These are phyloP conservation scores for Antheraea yamamai DNA, from an alignment of 2,888 invertebrate species.

Conservation along the genomic window DNA sequence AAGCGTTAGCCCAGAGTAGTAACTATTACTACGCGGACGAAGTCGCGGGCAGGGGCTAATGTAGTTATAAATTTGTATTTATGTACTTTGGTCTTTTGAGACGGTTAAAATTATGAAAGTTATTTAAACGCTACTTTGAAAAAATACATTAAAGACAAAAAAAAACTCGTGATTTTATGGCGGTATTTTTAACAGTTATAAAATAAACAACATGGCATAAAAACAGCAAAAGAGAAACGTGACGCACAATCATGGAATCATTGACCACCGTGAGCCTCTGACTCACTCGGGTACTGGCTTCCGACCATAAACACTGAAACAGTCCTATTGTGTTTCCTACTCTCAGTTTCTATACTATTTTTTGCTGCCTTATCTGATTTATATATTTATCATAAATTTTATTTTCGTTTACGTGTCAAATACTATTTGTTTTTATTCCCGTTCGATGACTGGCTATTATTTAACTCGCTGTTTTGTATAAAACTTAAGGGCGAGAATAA, in stretches of 20 bases:
- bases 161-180: background rate
- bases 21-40: too few relatives aligned
- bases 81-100: too few relatives aligned
- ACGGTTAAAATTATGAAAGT: background rate
- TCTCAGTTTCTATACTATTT: slow-evolving; percentile 14
- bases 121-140: background rate
- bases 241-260: slow-evolving; percentile 4
- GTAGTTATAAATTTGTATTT: too few relatives aligned
- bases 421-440: background rate
- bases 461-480: background rate
- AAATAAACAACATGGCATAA: slow-evolving; percentile 10
- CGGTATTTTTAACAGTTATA: background rate
- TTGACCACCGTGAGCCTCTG: slow-evolving; percentile 10
- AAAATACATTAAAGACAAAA: background rate
- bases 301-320: background rate
- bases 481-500: background rate
- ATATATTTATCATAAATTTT: background rate
- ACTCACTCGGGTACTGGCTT: slow-evolving; percentile 1
- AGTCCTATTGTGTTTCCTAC: background rate
- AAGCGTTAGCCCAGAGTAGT: too few relatives aligned
- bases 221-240: slow-evolving; percentile 6
- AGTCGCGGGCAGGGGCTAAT: too few relatives aligned
- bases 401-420: background rate
- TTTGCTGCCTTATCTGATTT: background rate
- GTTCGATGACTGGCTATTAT: background rate